Evolutionary conservation across 2,113 vertebrate species (phyloP).

Genomic region (Leucosticte australis): DNA sequence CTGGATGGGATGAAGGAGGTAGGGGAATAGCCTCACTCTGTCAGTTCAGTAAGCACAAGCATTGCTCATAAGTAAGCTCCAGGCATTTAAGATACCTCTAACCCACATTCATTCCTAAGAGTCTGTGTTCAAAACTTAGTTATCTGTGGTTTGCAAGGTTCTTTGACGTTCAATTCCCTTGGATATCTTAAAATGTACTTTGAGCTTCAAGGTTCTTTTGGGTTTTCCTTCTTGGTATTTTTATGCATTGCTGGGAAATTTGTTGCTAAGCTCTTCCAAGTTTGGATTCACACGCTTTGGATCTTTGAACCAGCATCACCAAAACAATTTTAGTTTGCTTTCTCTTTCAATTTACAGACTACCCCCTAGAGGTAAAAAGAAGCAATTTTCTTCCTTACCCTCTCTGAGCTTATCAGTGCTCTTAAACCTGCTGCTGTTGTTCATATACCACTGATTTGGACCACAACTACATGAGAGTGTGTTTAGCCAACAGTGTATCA

Average conservation of each 20-base stretch:
- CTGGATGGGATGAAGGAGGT: not conserved
- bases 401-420: not conserved
- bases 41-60: not conserved
- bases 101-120: not conserved
- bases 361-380: not conserved
- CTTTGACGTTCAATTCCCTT: not conserved
- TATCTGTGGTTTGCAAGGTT: not conserved
- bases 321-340: not conserved
- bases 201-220: not conserved
- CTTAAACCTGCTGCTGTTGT: not conserved
- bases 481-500: not conserved
- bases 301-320: not conserved
- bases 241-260: not conserved
- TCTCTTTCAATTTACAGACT: not conserved
- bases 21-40: not conserved
- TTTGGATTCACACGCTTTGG: rapidly evolving
- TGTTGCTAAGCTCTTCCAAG: not conserved
- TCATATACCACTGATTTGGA: not conserved
- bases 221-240: not conserved
- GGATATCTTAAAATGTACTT: not conserved
- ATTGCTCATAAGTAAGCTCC: not conserved
- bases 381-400: not conserved
- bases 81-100: not conserved
- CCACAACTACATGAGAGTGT: not conserved
- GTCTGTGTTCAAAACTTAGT: not conserved